Conservation (phyloP, 2,113 vertebrate species). For the Melierax canorus region DNA sequence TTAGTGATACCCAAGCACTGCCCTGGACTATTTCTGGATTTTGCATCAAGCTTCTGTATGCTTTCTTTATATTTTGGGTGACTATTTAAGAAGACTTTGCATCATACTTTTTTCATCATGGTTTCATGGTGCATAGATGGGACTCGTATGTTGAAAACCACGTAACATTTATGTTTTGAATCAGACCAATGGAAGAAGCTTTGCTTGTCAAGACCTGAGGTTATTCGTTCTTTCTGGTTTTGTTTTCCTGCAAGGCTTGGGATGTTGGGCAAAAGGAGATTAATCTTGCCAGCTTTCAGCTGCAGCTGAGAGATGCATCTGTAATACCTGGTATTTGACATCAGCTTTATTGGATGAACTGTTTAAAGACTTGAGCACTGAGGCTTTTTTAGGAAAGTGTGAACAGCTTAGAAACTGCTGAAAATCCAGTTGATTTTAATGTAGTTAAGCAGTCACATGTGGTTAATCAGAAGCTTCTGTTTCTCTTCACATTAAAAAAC, state of each 20-base stretch:
- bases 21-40: conserved; percentile 38
- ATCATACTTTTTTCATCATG: background rate
- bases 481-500: conserved; percentile 32
- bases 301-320: background rate
- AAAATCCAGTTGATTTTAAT: background rate
- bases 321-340: background rate
- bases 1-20: background rate
- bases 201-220: background rate
- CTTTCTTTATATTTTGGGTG: conserved; percentile 13
- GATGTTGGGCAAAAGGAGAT: background rate
- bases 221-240: background rate
- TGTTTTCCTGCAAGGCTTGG: background rate
- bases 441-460: background rate
- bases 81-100: conserved; percentile 21
- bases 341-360: background rate
- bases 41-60: background rate
- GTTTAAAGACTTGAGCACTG: background rate
- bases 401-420: background rate
- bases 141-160: background rate
- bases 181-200: background rate
- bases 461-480: background rate
- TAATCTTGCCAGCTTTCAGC: background rate
- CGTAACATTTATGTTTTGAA: background rate
- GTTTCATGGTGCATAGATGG: background rate
- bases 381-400: background rate